Conservation (phyloP, 2,888 invertebrate genomes). For the Phoenoteleia sp. region DNA sequence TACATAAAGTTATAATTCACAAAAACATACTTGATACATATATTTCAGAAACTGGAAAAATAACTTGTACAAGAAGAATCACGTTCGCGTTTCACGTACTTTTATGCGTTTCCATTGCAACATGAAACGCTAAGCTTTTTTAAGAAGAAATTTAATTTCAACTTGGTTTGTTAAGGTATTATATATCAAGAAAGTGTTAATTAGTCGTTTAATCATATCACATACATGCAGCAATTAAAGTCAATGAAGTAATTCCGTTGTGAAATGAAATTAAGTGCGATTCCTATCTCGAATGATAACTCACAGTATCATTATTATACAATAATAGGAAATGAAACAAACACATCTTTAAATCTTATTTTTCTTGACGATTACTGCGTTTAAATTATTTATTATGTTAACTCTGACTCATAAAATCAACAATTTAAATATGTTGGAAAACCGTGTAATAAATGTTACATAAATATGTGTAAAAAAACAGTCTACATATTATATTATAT, state of each 20-base stretch:
- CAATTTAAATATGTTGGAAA: too few relatives aligned
- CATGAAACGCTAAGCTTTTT: constrained; percentile 34
- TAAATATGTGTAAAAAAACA: too few relatives aligned
- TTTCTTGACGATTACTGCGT: not conserved
- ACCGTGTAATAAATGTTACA: too few relatives aligned
- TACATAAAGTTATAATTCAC: constrained; percentile 18
- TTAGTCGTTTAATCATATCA: constrained; percentile 44
- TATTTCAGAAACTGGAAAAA: constrained; percentile 27
- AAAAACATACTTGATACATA: constrained; percentile 17
- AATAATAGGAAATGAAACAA: not conserved
- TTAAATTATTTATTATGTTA: not conserved
- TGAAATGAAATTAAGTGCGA: constrained; percentile 12
- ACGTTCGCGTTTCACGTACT: constrained; percentile 16
- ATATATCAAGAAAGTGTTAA: constrained; percentile 50
- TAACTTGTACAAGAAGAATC: constrained; percentile 22
- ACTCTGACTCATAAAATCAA: too few relatives aligned
- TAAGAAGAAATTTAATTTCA: constrained; percentile 35
- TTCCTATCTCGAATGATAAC: constrained; percentile 31
- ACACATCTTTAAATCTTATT: not conserved
- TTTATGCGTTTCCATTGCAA: constrained; percentile 33
- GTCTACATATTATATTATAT: too few relatives aligned
- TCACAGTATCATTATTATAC: constrained; percentile 23
- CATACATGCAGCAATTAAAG: constrained; percentile 44
- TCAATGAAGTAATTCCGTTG: constrained; percentile 24
- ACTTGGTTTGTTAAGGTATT: constrained; percentile 31